Evolutionary conservation across 1,140 invertebrate genomes (phyloP).

Genomic region (Lepidurus apus): DNA sequence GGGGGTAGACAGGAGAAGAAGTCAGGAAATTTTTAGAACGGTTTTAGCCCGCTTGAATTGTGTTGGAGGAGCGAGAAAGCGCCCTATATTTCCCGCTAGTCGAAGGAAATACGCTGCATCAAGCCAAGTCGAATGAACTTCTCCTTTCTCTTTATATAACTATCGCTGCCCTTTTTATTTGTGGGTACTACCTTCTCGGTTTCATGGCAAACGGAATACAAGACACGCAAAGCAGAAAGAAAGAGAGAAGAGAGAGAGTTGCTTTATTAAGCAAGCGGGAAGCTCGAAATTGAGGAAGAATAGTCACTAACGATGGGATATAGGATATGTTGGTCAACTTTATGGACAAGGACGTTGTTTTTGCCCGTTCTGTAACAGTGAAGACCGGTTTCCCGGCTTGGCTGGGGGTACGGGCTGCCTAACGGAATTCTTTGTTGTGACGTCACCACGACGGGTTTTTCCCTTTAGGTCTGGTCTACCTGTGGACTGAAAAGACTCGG

Average conservation of each 20-base stretch:
- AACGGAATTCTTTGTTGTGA: conserved; percentile 8
- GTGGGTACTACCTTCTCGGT: not conserved
- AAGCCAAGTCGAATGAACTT: conserved; percentile 7
- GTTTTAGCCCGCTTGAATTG: not conserved
- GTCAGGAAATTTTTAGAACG: conserved; percentile 2
- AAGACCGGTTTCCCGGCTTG: not conserved
- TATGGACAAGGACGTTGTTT: conserved; percentile 3
- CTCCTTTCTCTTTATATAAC: conserved; percentile 1
- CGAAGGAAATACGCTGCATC: not conserved
- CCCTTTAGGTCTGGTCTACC: not conserved
- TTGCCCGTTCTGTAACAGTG: conserved; percentile 1
- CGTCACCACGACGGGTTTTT: not conserved
- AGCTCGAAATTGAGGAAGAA: not conserved
- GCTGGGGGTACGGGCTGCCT: not conserved
- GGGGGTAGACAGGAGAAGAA: not conserved
- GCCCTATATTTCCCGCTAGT: conserved; percentile 1
- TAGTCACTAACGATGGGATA: not conserved
- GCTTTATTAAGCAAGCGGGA: not conserved
- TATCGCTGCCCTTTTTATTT: not conserved
- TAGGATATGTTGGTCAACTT: conserved; percentile 1
- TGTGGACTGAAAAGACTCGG: not conserved
- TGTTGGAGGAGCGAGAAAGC: not conserved
- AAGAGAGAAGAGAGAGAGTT: not conserved
- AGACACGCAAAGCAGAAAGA: not conserved
- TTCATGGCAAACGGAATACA: not conserved